phyloP scores from a whole-genome alignment of 2,888 invertebrate species.

The Ptilodon capucinus region DNA sequence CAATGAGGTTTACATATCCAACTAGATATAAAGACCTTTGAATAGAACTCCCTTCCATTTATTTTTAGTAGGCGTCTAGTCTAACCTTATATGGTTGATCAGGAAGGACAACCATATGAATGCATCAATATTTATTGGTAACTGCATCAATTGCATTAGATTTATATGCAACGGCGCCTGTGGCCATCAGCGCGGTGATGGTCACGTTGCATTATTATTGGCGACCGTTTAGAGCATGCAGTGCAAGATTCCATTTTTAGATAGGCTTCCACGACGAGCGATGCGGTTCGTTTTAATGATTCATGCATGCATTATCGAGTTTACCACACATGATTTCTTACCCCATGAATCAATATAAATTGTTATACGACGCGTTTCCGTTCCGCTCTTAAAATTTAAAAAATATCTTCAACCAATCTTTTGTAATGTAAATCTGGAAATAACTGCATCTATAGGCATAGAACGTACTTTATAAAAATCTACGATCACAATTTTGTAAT shows the following conservation, averaged over 20 bases:
- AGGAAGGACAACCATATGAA: neutral
- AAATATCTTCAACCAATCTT: too few relatives aligned
- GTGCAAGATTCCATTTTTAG: conserved; percentile 29
- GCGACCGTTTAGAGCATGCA: conserved; percentile 15
- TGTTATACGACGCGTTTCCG: too few relatives aligned
- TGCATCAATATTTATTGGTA: neutral
- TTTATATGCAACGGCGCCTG: neutral
- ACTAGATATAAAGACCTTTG: too few relatives aligned
- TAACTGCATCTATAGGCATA: too few relatives aligned
- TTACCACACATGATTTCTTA: conserved; percentile 6
- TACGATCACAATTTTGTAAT: too few relatives aligned
- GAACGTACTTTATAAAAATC: too few relatives aligned
- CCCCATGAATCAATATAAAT: neutral
- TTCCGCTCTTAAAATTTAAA: too few relatives aligned
- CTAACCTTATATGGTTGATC: too few relatives aligned
- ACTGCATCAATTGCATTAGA: neutral
- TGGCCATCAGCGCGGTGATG: neutral
- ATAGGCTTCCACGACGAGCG: conserved; percentile 17
- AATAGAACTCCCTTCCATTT: too few relatives aligned
- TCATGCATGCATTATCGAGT: conserved; percentile 16
- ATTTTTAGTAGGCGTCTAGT: too few relatives aligned
- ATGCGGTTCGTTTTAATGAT: conserved; percentile 25
- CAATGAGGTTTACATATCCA: too few relatives aligned
- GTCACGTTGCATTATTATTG: conserved; percentile 29
- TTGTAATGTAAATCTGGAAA: too few relatives aligned